Base-by-base conservation (phyloP, 2,113 vertebrate species). In the Ptilorrhoa leucosticta region DNA sequence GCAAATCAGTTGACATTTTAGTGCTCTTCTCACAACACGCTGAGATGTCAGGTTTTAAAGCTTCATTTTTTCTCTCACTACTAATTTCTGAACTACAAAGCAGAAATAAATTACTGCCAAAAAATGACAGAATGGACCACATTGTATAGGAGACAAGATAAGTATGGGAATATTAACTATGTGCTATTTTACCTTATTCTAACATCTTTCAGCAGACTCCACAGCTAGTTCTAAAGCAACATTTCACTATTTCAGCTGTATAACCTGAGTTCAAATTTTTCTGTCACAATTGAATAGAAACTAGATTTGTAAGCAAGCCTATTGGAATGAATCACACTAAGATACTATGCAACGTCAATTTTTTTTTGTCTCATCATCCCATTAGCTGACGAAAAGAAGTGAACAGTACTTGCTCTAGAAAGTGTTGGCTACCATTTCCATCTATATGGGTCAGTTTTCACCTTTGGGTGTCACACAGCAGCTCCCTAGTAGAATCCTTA, bases 71-170 rank as follows among this genome's bases (percentile, higher is more conserved):
- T 58, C 47, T 88, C 85, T 90, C 79, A 33, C 83, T 72, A 58
- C n/a, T 89, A 78, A 88, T 94, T 97, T 90, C 83, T 68, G n/a
- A 64, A 60, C 69, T 83, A 90, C 71, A 94, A 94, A 93, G 95
- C 61, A 90, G 37, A 94, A 95, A 92, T 56, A 58, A 91, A 48
- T 77, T 83, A 78, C 22, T 26, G 48, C n/a, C 57, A 40, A 81
- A 90, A 96, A 90, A 87, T 54, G 10, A 78, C 11, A 78, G 53
- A 87, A 90, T 18, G 21, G 37, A 39, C 44, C 28, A 45, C 37
- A 24, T 6, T 50, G 28, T 56, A 45, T 6, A 64, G 65, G 13
- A 68, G 60, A 81, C 21, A 89, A 94, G 30, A 6, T 24, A 70
- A 50, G 56, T 27, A 72, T 4, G 31, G 76, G 87, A 93, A 89